Conservation (phyloP, 2,888 invertebrate genomes). For the Heliconius hortense region DNA sequence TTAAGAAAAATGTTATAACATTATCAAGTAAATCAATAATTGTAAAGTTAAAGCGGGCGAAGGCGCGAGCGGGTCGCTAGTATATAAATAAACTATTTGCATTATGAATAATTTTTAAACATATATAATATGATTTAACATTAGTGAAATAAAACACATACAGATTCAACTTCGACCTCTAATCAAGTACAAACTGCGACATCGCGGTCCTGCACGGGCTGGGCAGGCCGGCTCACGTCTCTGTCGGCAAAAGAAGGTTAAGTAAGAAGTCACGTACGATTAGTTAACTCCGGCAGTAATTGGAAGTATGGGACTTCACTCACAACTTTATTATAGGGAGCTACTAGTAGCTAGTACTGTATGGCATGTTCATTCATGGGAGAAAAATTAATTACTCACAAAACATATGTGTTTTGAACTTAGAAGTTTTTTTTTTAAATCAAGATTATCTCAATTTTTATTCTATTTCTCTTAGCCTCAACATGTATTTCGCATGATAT, state of each 20-base stretch:
- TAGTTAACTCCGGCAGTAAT: slow-evolving; percentile 25
- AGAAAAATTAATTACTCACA: background rate
- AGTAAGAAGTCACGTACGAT: slow-evolving; percentile 27
- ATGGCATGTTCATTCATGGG: background rate
- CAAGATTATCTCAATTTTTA: background rate
- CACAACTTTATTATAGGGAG: background rate
- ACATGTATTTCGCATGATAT: background rate
- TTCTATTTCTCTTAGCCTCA: background rate
- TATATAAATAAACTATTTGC: too few species aligned
- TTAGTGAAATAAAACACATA: background rate
- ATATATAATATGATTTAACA: too few species aligned
- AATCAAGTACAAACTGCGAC: background rate
- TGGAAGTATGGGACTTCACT: slow-evolving; percentile 14
- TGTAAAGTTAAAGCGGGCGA: too few species aligned
- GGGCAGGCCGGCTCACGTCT: background rate
- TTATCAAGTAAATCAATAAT: too few species aligned
- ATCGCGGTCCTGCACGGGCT: background rate
- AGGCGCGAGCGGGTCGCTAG: too few species aligned
- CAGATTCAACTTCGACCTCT: background rate
- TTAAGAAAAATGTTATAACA: too few species aligned
- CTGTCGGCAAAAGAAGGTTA: background rate
- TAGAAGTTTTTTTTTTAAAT: too few species aligned
- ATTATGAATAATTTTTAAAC: too few species aligned
- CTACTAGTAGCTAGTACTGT: background rate
- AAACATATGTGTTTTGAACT: too few species aligned